phyloP scores from a whole-genome alignment of 2,888 invertebrate genomes.

The Zygaena filipendulae region DNA sequence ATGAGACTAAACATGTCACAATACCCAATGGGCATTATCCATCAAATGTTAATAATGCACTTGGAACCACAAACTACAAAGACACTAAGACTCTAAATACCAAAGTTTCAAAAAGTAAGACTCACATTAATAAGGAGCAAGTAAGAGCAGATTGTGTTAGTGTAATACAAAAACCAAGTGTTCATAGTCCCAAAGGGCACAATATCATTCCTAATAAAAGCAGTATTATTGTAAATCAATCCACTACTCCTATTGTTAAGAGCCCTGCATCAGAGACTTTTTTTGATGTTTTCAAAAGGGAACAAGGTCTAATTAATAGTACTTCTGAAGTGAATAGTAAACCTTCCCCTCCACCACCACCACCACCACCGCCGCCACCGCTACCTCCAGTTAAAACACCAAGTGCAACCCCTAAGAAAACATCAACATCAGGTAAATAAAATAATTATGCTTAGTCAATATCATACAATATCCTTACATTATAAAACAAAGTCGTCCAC shows the following conservation, averaged over 20 bases:
- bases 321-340: conserved; percentile 32
- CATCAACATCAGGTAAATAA: conserved; percentile 37
- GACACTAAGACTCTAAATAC: conserved; percentile 36
- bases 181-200: conserved; percentile 36
- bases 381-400: conserved; percentile 28
- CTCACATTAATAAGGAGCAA: conserved; percentile 22
- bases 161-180: conserved; percentile 28
- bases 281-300: conserved; percentile 60
- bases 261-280: conserved; percentile 48
- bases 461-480: too few relatives aligned
- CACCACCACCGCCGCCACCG: conserved; percentile 17
- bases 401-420: conserved; percentile 35
- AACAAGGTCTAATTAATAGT: conserved; percentile 42
- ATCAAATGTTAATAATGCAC: conserved; percentile 17
- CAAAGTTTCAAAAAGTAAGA: conserved; percentile 46
- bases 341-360: conserved; percentile 18
- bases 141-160: conserved; percentile 25
- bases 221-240: too few relatives aligned
- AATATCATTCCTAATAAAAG: too few relatives aligned
- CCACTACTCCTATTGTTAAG: too few relatives aligned
- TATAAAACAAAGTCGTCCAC: too few relatives aligned
- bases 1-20: conserved; percentile 31
- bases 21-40: conserved; percentile 46
- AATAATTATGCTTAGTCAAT: too few relatives aligned
- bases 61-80: conserved; percentile 19